These are phyloP conservation scores for Drosophila bocqueti DNA, from an alignment of 1,140 invertebrate genomes.

Conservation along the genomic window DNA sequence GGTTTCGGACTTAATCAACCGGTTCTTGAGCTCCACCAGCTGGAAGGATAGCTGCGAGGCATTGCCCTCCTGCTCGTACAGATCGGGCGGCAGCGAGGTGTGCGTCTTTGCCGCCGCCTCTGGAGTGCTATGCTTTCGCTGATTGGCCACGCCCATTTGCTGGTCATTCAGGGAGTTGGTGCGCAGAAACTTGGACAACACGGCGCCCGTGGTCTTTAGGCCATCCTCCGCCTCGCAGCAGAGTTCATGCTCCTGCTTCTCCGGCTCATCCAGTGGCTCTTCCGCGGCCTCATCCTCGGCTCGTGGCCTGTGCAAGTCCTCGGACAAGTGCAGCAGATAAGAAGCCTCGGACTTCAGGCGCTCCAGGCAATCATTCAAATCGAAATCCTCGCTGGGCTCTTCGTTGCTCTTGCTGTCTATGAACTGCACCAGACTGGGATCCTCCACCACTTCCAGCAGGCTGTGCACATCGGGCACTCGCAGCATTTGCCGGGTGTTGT, in stretches of 20 bases:
- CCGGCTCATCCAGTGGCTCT: constrained; percentile 53
- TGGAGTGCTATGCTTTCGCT: constrained; percentile 49
- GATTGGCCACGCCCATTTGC: constrained; percentile 63
- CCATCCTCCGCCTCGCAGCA: constrained; percentile 80
- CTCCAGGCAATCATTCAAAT: constrained; percentile 88
- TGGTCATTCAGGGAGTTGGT: constrained; percentile 78
- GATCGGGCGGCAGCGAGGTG: constrained; percentile 70
- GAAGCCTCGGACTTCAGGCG: constrained; percentile 89
- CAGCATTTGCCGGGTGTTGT: constrained; percentile 74
- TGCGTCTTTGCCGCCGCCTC: constrained; percentile 48
- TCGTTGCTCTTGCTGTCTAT: constrained; percentile 79
- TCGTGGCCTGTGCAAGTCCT: constrained; percentile 71
- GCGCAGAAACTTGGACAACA: constrained; percentile 61
- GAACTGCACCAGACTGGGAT: constrained; percentile 78
- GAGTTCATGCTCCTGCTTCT: constrained; percentile 75
- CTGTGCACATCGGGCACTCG: constrained; percentile 89
- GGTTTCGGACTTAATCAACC: constrained; percentile 85
- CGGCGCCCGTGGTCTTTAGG: constrained; percentile 55
- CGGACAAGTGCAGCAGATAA: constrained; percentile 88
- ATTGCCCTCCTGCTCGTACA: constrained; percentile 65
- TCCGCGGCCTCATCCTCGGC: constrained; percentile 21
- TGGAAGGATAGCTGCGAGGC: constrained; percentile 82
- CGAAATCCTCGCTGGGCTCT: constrained; percentile 84
- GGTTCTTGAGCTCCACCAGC: constrained; percentile 85
- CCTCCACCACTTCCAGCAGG: constrained; percentile 86